Base-by-base conservation (phyloP, 2,113 vertebrate species). In the Bagarius yarrelli region DNA sequence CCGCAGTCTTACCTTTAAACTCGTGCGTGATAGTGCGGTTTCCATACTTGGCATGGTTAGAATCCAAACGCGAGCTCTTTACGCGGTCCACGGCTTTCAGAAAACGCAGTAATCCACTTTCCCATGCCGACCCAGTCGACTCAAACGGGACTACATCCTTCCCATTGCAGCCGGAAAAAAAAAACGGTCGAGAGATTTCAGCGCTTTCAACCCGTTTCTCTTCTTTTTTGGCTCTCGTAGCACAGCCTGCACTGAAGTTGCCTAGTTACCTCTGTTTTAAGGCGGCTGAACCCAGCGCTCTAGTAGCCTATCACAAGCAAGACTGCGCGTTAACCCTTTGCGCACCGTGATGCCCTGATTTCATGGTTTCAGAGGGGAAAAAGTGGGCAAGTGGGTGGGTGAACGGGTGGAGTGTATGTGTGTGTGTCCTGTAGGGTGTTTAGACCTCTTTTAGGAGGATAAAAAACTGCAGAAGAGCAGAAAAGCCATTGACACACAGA, bases 261-360 rank as follows among this genome's bases (percentile, higher is more conserved):
- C 93, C 93, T 93, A 90, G 93, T 93, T 94, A 94, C 93, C 92
- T 93, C 93, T 91, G 88, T 92, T 91, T 91, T 88, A 90, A 91
- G 89, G 89, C 89, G 90, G 87, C 88, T 91, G 86, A 91, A 88
- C 89, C 82, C 90, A 88, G 89, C 89, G 89, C 82, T 86, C 84
- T 87, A 83, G 78, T 89, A 93, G 90, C 93, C 93, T 94, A 94
- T 94, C 91, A 90, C 84, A 50, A 86, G 72, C 55, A 84, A 47
- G 78, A 83, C 83, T 87, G 86, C 57, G 25, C 77, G 63, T 94
- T 94, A 94, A 94, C 93, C 91, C 92, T 85, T 89, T 83, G 85
- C 6, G 85, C 88, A 89, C 91, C 87, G 87, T 78, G 81, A 86
- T 93, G 93, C 88, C 92, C 93, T 89, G 89, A 88, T 93, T 94